Evolutionary conservation across 2,888 invertebrate genomes (phyloP), one percentile per base, ranked within the genome.

Genomic region (Cheilosia vernalis): DNA sequence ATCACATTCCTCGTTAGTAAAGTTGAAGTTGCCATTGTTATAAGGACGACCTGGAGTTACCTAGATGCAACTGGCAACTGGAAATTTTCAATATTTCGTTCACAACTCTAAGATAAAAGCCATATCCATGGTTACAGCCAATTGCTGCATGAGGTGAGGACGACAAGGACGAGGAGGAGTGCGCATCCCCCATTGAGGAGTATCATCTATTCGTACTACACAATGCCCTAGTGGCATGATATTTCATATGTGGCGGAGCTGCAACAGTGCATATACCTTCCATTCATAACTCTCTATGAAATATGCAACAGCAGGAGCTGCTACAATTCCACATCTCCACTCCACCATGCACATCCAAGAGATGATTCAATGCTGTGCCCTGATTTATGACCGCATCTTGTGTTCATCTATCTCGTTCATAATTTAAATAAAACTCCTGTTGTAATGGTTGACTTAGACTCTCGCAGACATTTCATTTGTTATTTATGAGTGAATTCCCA

Each of bases 401-500:
- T 87, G 87, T 87, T 87, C 87, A 87, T 87, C 87, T 63, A 81
- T 74, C 73, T 76, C 63, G 69, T 81, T 87, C 87, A 87, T 88
- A 87, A 88, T 87, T 88, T 87, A 88, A 87, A 88, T 86, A 88
- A 87, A 87, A 88, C 87, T 87, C 80, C 87, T 88, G 83, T 87
- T 77, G 81, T 74, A 74, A 81, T 81, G 81, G 81, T 74, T 81
- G 80, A 80, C 80, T 80, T 80, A 80, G 80, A 73, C 73, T 67
- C 80, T 80, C 73, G 80, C 66, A 80, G 80, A 80, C 73, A 73
- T 73, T 80, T 80, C 80, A 73, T 80, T 80, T 73, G 80, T 73
- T 80, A 80, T 80, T 80, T 80, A 80, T 80, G 80, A 73, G 66
- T 61, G 80, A 70, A 73, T 61, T 67, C 80, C 73, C 80, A 73